Evolutionary conservation across 2,113 vertebrate genomes (phyloP).

Genomic region (Phalacrocorax pelagicus): DNA sequence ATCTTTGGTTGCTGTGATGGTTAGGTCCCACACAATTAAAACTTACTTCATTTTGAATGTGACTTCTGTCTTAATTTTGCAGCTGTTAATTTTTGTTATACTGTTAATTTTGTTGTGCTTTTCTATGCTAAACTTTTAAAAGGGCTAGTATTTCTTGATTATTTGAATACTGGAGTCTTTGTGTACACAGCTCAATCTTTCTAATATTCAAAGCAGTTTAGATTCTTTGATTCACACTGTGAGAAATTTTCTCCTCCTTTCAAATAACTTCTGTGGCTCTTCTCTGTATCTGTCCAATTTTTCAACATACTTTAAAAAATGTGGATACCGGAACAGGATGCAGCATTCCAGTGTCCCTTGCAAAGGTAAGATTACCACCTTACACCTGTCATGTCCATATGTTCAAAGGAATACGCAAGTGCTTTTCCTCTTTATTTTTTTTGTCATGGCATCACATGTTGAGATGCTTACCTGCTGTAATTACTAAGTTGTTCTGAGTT

Average conservation of each 20-base stretch:
- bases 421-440: neutral
- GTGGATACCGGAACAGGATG: neutral
- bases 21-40: neutral
- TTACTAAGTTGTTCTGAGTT: neutral
- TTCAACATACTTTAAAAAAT: neutral
- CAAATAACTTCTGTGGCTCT: slow-evolving; percentile 8
- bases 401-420: neutral
- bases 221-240: neutral
- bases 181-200: neutral
- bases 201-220: neutral
- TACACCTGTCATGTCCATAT: accelerated
- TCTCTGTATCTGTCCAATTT: neutral
- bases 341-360: neutral
- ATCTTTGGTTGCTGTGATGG: neutral
- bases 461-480: neutral
- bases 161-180: neutral
- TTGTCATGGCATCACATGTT: neutral
- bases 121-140: neutral
- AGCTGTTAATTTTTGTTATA: neutral
- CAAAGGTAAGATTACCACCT: neutral
- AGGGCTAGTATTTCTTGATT: neutral
- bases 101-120: neutral
- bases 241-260: neutral
- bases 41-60: neutral
- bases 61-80: neutral